phyloP scores from a whole-genome alignment of 1,140 invertebrate species.

The Atta texana region DNA sequence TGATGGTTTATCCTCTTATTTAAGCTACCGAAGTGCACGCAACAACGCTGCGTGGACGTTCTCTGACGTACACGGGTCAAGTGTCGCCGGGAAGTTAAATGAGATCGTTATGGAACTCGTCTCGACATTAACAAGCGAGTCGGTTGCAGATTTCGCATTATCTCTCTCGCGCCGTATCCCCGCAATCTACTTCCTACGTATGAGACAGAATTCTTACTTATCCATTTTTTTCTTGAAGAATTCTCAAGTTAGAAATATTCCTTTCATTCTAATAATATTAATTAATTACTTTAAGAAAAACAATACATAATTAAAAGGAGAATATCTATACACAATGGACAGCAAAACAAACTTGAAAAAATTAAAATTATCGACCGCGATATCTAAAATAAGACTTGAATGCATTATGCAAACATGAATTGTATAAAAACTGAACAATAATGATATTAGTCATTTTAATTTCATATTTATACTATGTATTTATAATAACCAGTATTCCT shows the following conservation, averaged over 20 bases:
- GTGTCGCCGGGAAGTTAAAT: conserved; percentile 57
- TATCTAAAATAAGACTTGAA: not conserved
- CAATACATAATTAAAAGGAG: not conserved
- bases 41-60: conserved; percentile 38
- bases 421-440: not conserved
- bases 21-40: conserved; percentile 56
- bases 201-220: not conserved
- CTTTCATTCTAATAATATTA: not conserved
- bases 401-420: not conserved
- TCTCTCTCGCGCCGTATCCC: conserved; percentile 6
- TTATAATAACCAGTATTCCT: not conserved
- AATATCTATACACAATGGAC: not conserved
- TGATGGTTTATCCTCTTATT: conserved; percentile 41
- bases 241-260: not conserved
- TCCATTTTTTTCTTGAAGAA: not conserved
- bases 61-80: conserved; percentile 62
- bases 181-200: conserved; percentile 32
- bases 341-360: not conserved
- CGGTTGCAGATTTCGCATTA: conserved; percentile 50
- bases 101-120: conserved; percentile 63
- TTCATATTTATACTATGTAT: not conserved
- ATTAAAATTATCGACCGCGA: not conserved
- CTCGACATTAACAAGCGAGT: conserved; percentile 49
- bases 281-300: not conserved
- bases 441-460: not conserved